phyloP scores from a whole-genome alignment of 2,113 vertebrate genomes.

The Gallinago undulata region DNA sequence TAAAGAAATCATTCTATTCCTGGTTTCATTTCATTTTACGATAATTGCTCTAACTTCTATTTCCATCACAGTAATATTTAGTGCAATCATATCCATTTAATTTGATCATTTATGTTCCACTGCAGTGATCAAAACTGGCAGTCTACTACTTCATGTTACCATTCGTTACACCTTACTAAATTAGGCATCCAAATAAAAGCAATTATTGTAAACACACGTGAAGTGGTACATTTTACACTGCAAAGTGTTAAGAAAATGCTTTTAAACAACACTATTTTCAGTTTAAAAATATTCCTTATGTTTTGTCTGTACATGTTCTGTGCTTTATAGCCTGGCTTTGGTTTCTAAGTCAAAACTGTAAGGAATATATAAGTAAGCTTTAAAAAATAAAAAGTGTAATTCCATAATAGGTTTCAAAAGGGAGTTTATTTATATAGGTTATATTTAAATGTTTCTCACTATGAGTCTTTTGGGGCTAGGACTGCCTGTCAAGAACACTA shows the following conservation, averaged over 20 bases:
- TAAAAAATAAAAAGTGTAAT: not conserved
- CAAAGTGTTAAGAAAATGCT: not conserved
- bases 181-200: not conserved
- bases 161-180: not conserved
- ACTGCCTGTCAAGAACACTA: not conserved
- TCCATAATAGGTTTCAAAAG: not conserved
- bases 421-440: not conserved
- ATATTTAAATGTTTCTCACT: not conserved
- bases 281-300: not conserved
- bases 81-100: constrained; percentile 1
- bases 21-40: not conserved
- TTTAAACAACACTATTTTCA: not conserved
- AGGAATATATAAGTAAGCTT: not conserved
- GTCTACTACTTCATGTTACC: not conserved
- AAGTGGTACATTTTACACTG: not conserved
- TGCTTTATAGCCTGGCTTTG: not conserved
- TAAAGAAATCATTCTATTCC: not conserved
- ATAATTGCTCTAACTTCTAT: not conserved
- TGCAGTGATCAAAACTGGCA: not conserved
- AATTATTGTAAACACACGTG: not conserved
- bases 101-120: constrained; percentile 2
- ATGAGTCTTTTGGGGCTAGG: not conserved
- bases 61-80: constrained; percentile 10
- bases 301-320: not conserved
- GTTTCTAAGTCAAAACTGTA: not conserved